phyloP scores from a whole-genome alignment of 2,888 invertebrate genomes.

The Heliconius charithonia region DNA sequence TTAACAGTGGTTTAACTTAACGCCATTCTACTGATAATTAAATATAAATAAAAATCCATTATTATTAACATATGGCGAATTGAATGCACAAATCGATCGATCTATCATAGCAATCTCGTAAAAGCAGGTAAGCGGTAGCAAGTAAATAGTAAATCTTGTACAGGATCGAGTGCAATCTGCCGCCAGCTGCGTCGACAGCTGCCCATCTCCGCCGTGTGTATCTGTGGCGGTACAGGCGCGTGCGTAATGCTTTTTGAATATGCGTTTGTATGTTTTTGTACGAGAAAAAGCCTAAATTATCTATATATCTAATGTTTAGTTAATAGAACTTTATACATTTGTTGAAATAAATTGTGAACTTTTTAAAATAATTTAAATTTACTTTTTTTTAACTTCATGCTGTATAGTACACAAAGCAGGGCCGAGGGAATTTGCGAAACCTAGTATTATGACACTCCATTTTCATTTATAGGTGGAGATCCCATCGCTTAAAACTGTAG shows the following conservation, averaged over 20 bases:
- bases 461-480: no score
- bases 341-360: no score
- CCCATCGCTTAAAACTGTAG: no score
- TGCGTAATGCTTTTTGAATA: background rate
- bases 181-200: constrained; percentile 60
- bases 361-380: no score
- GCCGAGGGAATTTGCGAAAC: no score
- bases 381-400: no score
- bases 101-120: constrained; percentile 17
- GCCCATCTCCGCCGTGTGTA: constrained; percentile 42
- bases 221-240: constrained; percentile 15
- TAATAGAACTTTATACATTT: no score
- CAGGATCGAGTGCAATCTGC: constrained; percentile 56
- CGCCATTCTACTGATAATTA: no score
- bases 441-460: no score
- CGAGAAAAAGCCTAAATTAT: background rate
- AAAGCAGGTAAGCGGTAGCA: background rate
- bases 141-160: constrained; percentile 34
- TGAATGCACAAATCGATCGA: constrained; percentile 8
- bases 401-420: no score
- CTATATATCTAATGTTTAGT: no score
- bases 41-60: background rate
- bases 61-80: constrained; percentile 1
- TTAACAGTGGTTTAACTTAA: no score
- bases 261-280: background rate